phyloP scores from a whole-genome alignment of 1,140 invertebrate genomes.

The Tetramorium parvispinum region DNA sequence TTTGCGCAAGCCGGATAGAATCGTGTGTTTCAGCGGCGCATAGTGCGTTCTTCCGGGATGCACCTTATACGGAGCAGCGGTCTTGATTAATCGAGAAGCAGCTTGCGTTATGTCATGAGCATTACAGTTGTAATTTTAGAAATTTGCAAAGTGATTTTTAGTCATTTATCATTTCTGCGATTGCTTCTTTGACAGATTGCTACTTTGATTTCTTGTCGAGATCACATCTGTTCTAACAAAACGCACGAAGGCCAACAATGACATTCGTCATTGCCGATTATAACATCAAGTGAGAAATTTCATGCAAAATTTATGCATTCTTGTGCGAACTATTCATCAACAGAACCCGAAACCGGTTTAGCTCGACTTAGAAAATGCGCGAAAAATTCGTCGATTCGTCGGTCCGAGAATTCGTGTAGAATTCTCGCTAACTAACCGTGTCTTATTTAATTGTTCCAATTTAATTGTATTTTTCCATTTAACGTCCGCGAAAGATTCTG shows the following conservation, averaged over 20 bases:
- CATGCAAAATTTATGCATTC: constrained; percentile 12
- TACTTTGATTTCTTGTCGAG: not conserved
- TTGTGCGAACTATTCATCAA: constrained; percentile 4
- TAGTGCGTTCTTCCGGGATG: constrained; percentile 14
- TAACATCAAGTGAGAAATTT: not conserved
- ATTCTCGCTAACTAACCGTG: not conserved
- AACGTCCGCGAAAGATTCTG: not conserved
- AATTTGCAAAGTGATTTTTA: not conserved
- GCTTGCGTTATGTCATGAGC: not conserved
- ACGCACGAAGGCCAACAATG: not conserved
- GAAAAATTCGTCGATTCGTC: not conserved
- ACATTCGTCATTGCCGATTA: constrained; percentile 7
- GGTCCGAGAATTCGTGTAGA: not conserved
- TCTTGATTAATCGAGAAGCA: not conserved
- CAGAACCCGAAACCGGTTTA: constrained; percentile 17
- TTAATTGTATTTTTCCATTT: constrained; percentile 1
- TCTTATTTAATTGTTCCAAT: constrained; percentile 15
- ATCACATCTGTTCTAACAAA: not conserved
- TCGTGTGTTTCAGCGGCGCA: constrained; percentile 13
- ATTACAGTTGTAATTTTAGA: not conserved
- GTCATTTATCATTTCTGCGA: not conserved
- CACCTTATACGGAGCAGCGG: not conserved
- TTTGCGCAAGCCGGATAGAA: constrained; percentile 44
- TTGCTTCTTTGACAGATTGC: not conserved
- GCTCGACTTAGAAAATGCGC: not conserved